Conservation (phyloP, 2,888 invertebrate species). For the Agrochola lota region DNA sequence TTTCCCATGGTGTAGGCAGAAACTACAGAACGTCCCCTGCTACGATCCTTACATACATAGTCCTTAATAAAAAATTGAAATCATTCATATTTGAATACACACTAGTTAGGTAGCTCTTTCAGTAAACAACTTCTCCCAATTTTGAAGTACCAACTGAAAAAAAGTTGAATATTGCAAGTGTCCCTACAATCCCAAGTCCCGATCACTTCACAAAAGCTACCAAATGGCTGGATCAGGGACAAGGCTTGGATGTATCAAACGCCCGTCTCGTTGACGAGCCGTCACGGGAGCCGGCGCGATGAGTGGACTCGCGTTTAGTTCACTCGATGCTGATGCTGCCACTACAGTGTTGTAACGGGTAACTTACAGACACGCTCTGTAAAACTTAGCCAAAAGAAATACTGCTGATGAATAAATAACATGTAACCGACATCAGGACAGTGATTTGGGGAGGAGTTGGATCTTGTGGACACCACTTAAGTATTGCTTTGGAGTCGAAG, state of each 20-base stretch:
- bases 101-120: neutral
- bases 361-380: neutral
- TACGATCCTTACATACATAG: neutral
- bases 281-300: slow-evolving; percentile 36
- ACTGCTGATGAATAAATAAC: neutral
- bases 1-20: neutral
- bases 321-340: slow-evolving; percentile 25
- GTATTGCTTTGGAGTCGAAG: neutral
- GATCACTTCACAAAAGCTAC: slow-evolving; percentile 19
- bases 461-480: neutral
- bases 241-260: slow-evolving; percentile 44
- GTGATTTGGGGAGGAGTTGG: neutral
- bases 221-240: neutral
- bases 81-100: neutral
- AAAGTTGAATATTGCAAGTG: slow-evolving; percentile 1
- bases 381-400: neutral
- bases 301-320: slow-evolving; percentile 16
- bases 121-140: neutral
- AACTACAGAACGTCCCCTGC: neutral
- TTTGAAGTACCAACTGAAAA: neutral
- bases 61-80: neutral
- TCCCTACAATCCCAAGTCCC: no score
- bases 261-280: slow-evolving; percentile 9
- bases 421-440: neutral
- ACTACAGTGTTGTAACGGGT: neutral